Evolutionary conservation across 2,113 vertebrate species (phyloP), one percentile per base, ranked within the genome.

Genomic region (Cavia aperea): DNA sequence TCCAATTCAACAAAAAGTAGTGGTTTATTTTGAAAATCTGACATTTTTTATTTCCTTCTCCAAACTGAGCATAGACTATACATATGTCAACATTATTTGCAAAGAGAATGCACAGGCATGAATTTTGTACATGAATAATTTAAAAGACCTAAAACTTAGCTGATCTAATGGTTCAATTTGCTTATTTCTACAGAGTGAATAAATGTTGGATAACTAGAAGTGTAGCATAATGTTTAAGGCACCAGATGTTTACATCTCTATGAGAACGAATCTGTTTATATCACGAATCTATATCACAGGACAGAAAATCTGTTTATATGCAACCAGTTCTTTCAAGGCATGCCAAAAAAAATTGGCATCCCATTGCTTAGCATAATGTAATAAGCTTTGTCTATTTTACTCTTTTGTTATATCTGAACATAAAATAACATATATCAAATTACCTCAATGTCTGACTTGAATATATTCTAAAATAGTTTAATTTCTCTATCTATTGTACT

Each of bases 221-320:
- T 68, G 16, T 9, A 92, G 31, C 29, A 49, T 73, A 62, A 4
- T 56, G 7, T 75, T 90, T 58, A 65, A 94, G 24, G 89, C 5
- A 86, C 33, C 73, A 94, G 73, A 79, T 75, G 60, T 79, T 88
- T 82, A 79, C 9, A 70, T 81, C 6, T 60, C 54, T 58, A 79
- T 5, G 19, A 86, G 66, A 60, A 62, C 36, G 91, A 83, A 75
- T 79, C 49, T 75, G 26, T 81, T 93, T 89, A 39, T 21, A 39
- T 39, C 39, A 39, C 39, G 39, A 77, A 94, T 89, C 7, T 46
- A 19, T 87, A 83, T 65, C 60, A 63, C 51, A 88, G 15, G 15
- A 92, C 8, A 93, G 82, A 60, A 91, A 89, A 82, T 46, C 90
- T 94, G 43, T 95, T 92, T 84, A 83, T 86, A 21, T 77, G 56